These are phyloP conservation scores for Monochamus alternatus DNA, from an alignment of 2,888 invertebrate species.

Conservation along the genomic window DNA sequence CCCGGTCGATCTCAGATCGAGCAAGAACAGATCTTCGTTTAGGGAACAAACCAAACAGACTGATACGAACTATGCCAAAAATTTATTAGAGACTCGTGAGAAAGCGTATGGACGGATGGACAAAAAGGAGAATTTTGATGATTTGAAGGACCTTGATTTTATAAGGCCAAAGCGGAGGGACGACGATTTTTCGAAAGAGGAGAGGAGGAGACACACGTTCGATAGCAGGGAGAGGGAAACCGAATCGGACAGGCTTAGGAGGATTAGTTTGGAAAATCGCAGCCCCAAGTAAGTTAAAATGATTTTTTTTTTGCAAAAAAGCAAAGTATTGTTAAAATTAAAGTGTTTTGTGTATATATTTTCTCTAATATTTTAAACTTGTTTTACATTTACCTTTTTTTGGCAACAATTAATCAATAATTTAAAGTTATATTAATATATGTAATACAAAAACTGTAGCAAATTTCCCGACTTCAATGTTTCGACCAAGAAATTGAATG, in stretches of 20 bases:
- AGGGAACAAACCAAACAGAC: conserved; percentile 45
- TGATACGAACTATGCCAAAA: conserved; percentile 48
- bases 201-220: conserved; percentile 64
- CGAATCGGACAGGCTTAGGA: conserved; percentile 63
- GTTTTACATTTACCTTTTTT: no score
- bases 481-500: no score
- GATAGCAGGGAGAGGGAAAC: conserved; percentile 64
- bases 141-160: conserved; percentile 58
- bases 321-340: no score
- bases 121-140: conserved; percentile 50
- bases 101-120: conserved; percentile 41
- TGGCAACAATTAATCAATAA: no score
- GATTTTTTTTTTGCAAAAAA: no score
- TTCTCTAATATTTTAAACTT: no score
- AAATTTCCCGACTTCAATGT: no score
- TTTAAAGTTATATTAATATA: no score
- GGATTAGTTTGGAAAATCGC: conserved; percentile 67
- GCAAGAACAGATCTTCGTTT: conserved; percentile 46
- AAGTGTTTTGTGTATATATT: no score
- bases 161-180: conserved; percentile 56
- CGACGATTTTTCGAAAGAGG: conserved; percentile 56
- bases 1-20: conserved; percentile 41
- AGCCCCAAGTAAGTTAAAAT: conserved; percentile 65
- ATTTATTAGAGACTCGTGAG: conserved; percentile 44
- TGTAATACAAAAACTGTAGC: no score